These are phyloP conservation scores for Avahi laniger DNA, from an alignment of 2,797 vertebrate genomes.

Conservation along the genomic window DNA sequence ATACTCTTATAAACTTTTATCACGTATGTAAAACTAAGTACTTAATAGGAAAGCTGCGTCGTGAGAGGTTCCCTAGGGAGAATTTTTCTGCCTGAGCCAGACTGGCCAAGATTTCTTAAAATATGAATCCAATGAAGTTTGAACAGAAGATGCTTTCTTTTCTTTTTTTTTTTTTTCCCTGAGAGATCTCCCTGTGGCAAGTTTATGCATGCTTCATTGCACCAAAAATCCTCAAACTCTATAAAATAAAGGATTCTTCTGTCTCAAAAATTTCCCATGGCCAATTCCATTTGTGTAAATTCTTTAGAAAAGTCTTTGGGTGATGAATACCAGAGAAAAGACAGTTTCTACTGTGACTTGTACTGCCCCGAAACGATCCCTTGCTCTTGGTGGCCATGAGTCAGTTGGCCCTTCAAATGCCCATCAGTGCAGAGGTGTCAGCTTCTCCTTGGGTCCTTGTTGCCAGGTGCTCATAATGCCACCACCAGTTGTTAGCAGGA, in stretches of 20 bases:
- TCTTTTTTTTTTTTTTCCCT: neutral
- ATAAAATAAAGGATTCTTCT: neutral
- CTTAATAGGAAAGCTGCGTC: neutral
- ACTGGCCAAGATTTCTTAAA: neutral
- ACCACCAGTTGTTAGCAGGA: accelerated
- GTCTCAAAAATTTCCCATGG: neutral
- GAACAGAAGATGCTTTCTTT: neutral
- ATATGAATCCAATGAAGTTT: neutral
- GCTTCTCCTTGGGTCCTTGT: neutral
- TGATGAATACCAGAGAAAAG: neutral
- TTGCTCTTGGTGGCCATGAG: neutral
- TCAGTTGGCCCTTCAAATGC: neutral
- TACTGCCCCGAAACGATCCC: accelerated
- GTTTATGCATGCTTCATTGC: neutral
- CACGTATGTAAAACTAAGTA: neutral
- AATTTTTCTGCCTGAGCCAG: neutral
- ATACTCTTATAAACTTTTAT: neutral
- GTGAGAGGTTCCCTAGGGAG: neutral
- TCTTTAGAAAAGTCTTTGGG: neutral
- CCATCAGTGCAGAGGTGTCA: neutral
- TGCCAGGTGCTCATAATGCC: neutral
- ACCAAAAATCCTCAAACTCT: neutral
- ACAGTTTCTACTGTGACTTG: neutral
- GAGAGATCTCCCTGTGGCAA: neutral
- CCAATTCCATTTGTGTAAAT: constrained; percentile 15